Conservation (phyloP, 2,113 vertebrate genomes). For the Dicrurus megarhynchus region DNA sequence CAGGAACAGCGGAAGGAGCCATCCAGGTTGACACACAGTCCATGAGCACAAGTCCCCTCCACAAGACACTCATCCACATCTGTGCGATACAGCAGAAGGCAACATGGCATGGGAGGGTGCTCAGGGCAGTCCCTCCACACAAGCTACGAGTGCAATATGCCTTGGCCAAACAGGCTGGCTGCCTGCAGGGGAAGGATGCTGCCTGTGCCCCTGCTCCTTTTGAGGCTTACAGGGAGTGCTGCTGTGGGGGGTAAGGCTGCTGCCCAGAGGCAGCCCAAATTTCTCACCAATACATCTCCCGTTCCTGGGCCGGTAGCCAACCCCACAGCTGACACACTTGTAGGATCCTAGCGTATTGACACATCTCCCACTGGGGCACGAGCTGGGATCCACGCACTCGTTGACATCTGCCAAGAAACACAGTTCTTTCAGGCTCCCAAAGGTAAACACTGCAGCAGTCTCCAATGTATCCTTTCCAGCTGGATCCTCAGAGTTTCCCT, state of each 20-base stretch:
- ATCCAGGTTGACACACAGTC: slow-evolving; percentile 83
- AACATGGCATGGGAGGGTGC: not conserved
- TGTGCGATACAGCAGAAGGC: slow-evolving; percentile 52
- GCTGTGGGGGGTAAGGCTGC: rapidly evolving
- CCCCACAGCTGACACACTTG: slow-evolving; percentile 81
- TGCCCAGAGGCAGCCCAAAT: not conserved
- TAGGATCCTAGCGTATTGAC: slow-evolving; percentile 85
- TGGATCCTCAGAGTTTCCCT: not conserved
- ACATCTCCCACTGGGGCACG: slow-evolving; percentile 78
- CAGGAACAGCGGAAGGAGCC: slow-evolving; percentile 85
- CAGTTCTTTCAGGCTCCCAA: not conserved
- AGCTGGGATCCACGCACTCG: slow-evolving; percentile 78
- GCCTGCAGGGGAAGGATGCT: not conserved
- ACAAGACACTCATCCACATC: slow-evolving; percentile 83
- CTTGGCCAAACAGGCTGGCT: not conserved
- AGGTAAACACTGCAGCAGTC: not conserved
- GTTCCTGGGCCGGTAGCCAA: slow-evolving; percentile 74
- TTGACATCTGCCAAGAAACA: slow-evolving; percentile 81
- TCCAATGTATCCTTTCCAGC: not conserved
- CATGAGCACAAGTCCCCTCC: slow-evolving; percentile 76
- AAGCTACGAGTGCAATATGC: not conserved
- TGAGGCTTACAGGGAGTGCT: not conserved
- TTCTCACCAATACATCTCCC: slow-evolving; percentile 87
- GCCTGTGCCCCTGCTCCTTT: not conserved
- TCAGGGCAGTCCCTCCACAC: not conserved